These are phyloP conservation scores for Amphimallon solstitiale DNA, from an alignment of 2,888 invertebrate species.

Conservation along the genomic window DNA sequence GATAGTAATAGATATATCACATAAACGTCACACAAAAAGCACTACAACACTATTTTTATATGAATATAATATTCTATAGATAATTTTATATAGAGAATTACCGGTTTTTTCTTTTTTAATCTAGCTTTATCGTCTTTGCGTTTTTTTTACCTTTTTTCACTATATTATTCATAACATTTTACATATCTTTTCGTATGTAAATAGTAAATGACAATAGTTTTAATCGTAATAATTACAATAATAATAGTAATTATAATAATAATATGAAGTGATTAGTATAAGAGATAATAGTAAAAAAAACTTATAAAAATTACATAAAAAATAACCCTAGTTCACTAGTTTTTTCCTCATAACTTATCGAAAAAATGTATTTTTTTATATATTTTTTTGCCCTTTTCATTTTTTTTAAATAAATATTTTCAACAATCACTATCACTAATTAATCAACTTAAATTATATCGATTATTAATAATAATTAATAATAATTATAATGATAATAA, in stretches of 20 bases:
- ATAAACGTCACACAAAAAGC: slow-evolving; percentile 67
- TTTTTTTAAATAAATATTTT: slow-evolving; percentile 29
- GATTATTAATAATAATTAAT: slow-evolving; percentile 1
- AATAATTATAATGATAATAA: slow-evolving; percentile 49
- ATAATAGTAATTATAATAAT: slow-evolving; percentile 5
- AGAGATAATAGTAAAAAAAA: slow-evolving; percentile 53
- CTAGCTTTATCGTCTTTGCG: slow-evolving; percentile 41
- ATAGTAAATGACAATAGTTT: not conserved
- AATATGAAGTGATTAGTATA: slow-evolving; percentile 51
- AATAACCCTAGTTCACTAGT: slow-evolving; percentile 43
- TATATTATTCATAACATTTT: not conserved
- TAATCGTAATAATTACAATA: not conserved
- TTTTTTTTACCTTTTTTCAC: not conserved
- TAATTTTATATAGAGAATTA: slow-evolving; percentile 54
- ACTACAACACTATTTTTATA: slow-evolving; percentile 60
- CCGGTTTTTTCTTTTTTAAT: slow-evolving; percentile 55
- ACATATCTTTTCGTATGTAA: not conserved
- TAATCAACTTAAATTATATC: slow-evolving; percentile 19
- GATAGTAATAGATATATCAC: slow-evolving; percentile 62
- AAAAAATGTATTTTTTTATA: slow-evolving; percentile 32
- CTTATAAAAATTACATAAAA: slow-evolving; percentile 61
- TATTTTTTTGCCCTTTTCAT: slow-evolving; percentile 3
- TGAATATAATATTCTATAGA: slow-evolving; percentile 57
- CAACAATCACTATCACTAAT: slow-evolving; percentile 48
- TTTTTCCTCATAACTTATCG: slow-evolving; percentile 36